These are phyloP conservation scores for Lepidurus apus DNA, from an alignment of 1,140 invertebrate species.

Conservation along the genomic window DNA sequence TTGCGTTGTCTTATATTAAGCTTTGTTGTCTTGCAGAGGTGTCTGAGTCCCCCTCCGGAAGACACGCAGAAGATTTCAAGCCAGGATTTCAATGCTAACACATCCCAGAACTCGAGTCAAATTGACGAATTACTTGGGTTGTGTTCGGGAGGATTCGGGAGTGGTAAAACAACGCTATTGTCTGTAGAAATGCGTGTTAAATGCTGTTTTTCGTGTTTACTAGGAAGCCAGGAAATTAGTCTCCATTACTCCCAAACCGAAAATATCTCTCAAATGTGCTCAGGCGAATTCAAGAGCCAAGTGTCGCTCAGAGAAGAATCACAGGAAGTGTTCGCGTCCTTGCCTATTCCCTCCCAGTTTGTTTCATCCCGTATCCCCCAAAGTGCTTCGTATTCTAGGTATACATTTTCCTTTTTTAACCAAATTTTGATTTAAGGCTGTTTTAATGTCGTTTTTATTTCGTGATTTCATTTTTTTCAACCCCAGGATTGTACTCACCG, in stretches of 20 bases:
- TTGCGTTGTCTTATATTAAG: neutral
- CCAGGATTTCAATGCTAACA: neutral
- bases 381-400: neutral
- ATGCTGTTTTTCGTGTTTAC: neutral
- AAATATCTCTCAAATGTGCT: constrained; percentile 4
- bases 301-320: neutral
- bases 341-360: neutral
- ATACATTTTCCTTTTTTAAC: neutral
- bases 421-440: neutral
- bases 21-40: neutral
- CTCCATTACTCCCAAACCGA: neutral
- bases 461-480: neutral
- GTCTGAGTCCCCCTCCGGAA: neutral
- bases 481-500: neutral
- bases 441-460: neutral
- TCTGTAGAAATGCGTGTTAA: neutral
- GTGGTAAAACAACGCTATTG: neutral
- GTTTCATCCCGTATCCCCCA: neutral
- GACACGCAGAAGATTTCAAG: neutral
- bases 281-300: neutral
- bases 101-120: neutral
- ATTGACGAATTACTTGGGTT: constrained; percentile 3
- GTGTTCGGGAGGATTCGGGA: neutral
- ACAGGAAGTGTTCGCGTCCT: neutral
- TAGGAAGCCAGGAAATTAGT: neutral